phyloP scores from a whole-genome alignment of 2,113 vertebrate genomes.

The Stigmatopora nigra region DNA sequence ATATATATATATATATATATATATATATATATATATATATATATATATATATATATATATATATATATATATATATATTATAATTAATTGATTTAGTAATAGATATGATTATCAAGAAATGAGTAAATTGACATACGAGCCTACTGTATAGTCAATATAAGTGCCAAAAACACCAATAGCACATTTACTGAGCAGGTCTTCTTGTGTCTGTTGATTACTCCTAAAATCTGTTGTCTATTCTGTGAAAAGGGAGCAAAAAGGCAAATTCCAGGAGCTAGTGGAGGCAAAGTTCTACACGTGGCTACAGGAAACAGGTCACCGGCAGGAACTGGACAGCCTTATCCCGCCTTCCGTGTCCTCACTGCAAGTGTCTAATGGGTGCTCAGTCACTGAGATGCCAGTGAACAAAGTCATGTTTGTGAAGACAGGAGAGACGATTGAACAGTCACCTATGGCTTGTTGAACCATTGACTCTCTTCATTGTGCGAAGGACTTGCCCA shows the following conservation, averaged over 20 bases:
- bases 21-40: no score
- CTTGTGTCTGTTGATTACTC: background rate
- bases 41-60: no score
- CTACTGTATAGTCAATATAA: no score
- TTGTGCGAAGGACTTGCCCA: background rate
- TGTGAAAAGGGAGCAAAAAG: slow-evolving; percentile 78
- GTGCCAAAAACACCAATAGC: no score
- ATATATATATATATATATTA: no score
- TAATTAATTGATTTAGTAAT: no score
- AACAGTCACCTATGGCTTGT: slow-evolving; percentile 45
- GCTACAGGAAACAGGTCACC: slow-evolving; percentile 79
- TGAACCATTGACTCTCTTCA: slow-evolving; percentile 15
- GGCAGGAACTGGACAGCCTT: slow-evolving; percentile 86
- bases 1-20: no score
- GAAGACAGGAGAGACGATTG: slow-evolving; percentile 60
- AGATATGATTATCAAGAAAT: no score
- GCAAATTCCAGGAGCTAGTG: slow-evolving; percentile 80
- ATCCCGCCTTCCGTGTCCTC: slow-evolving; percentile 56
- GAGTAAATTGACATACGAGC: no score
- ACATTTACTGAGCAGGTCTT: no score
- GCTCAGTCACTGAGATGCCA: background rate
- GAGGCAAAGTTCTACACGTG: slow-evolving; percentile 88
- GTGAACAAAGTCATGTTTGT: slow-evolving; percentile 6
- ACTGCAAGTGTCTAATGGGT: slow-evolving; percentile 8
- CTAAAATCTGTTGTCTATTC: slow-evolving; percentile 1